These are phyloP conservation scores for Echinops telfairi DNA, from an alignment of 2,113 vertebrate species.

Conservation along the genomic window DNA sequence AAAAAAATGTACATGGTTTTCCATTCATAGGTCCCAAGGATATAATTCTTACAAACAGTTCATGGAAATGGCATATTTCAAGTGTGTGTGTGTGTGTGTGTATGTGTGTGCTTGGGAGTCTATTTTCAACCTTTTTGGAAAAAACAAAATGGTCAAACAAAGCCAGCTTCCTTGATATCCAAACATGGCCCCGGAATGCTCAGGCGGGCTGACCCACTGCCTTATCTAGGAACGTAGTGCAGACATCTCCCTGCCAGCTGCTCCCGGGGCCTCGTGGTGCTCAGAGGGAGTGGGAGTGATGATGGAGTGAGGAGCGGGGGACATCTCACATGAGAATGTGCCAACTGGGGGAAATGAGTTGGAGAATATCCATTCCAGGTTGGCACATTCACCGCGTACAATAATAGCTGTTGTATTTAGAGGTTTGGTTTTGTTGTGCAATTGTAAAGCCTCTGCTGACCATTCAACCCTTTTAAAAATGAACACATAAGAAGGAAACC, in stretches of 20 bases:
- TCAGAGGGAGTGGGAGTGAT: not conserved
- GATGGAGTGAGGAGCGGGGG: not conserved
- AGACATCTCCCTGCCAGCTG: accelerated
- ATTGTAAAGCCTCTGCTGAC: slow-evolving; percentile 45
- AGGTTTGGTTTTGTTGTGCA: not conserved
- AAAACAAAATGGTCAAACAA: not conserved
- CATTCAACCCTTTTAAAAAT: slow-evolving; percentile 2
- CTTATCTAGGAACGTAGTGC: accelerated
- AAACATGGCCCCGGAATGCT: not conserved
- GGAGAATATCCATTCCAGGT: slow-evolving; percentile 12
- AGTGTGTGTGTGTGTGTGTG: not conserved
- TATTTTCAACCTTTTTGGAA: slow-evolving; percentile 18
- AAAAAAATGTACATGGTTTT: not conserved
- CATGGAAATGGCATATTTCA: not conserved
- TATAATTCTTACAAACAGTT: slow-evolving; percentile 49
- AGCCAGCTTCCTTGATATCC: not conserved
- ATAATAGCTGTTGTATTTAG: not conserved
- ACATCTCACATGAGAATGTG: not conserved
- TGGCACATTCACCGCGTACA: not conserved
- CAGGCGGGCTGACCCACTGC: not conserved
- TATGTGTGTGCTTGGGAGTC: not conserved
- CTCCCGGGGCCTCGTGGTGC: too few relatives aligned
- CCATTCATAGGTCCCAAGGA: not conserved
- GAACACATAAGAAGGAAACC: not conserved
- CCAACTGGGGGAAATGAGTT: not conserved